Conservation (phyloP, 2,888 invertebrate species). For the Hypomecis punctinalis region DNA sequence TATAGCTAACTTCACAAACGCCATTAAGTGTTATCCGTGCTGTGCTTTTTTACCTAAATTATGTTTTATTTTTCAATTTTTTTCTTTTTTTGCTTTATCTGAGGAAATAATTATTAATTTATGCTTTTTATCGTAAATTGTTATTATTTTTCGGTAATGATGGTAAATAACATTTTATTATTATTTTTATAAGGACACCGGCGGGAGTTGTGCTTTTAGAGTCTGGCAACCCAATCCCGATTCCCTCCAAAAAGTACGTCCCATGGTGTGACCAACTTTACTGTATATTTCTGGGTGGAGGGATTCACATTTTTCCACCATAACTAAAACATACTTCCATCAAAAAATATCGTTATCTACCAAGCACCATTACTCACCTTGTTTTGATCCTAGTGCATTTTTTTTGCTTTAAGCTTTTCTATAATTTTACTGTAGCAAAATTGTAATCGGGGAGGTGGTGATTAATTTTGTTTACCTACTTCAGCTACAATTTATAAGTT, state of each 20-base stretch:
- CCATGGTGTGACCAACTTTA: neutral
- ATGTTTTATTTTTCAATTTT: neutral
- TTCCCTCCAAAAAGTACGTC: conserved; percentile 72
- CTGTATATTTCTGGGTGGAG: neutral
- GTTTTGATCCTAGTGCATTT: no score
- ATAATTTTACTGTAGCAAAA: no score
- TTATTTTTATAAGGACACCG: conserved; percentile 69
- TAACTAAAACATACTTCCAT: no score
- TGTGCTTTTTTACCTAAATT: neutral
- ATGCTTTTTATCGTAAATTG: neutral
- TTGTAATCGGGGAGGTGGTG: no score
- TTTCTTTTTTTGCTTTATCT: neutral
- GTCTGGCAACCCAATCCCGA: conserved; percentile 66
- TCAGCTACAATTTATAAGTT: no score
- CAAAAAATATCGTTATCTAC: no score
- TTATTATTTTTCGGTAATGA: neutral
- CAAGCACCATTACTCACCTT: no score
- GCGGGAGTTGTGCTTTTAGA: conserved; percentile 82
- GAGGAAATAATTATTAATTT: no score
- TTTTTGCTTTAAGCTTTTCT: no score
- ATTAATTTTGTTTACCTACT: no score
- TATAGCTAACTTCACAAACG: no score
- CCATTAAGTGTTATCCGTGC: no score
- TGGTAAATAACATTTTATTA: conserved; percentile 46
- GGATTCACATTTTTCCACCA: neutral